Evolutionary conservation across 2,888 invertebrate species (phyloP).

Genomic region (Erebia aethiops): DNA sequence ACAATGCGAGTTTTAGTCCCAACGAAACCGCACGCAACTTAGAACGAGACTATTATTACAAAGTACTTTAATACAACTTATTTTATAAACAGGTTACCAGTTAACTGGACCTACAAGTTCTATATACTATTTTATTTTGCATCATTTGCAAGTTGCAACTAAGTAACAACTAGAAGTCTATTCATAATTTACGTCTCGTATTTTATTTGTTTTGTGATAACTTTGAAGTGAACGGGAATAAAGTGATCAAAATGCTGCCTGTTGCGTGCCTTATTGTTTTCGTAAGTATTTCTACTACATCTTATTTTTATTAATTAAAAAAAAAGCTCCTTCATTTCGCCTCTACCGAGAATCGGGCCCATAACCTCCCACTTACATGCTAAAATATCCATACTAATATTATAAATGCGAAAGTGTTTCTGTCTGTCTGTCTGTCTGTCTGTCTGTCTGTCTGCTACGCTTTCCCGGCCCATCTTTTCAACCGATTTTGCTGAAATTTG

Average conservation of each 20-base stretch:
- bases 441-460: too few relatives aligned
- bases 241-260: constrained; percentile 12
- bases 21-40: background rate
- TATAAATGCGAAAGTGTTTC: too few relatives aligned
- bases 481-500: too few relatives aligned
- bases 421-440: too few relatives aligned
- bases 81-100: background rate
- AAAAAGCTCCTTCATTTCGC: too few relatives aligned
- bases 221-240: constrained; percentile 11
- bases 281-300: constrained; percentile 2
- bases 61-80: background rate
- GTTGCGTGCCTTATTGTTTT: background rate
- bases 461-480: too few relatives aligned
- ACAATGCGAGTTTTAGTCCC: background rate
- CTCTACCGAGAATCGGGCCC: too few relatives aligned
- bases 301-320: background rate
- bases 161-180: background rate
- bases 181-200: background rate
- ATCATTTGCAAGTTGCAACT: background rate
- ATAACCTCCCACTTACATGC: too few relatives aligned
- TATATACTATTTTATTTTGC: background rate
- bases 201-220: background rate
- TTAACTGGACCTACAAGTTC: background rate
- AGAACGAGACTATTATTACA: background rate
- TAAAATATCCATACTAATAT: too few relatives aligned